Evolutionary conservation across 2,888 invertebrate species (phyloP).

Genomic region (Synanthedon vespiformis): DNA sequence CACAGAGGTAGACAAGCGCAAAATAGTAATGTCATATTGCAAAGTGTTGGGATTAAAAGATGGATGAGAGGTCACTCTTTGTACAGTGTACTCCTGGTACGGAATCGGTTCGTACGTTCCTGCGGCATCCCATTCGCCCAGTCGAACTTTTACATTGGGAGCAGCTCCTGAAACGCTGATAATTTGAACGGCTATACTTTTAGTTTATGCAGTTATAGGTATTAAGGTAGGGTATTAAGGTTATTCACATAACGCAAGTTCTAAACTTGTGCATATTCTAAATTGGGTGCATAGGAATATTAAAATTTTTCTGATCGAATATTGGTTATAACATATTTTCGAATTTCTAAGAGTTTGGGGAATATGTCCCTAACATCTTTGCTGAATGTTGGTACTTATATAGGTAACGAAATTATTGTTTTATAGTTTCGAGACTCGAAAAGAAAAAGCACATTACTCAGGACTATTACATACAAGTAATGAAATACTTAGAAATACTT

Average conservation of each 20-base stretch:
- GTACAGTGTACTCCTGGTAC: constrained; percentile 72
- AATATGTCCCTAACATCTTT: no score
- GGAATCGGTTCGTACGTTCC: constrained; percentile 74
- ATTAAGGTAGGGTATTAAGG: background rate
- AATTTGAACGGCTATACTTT: background rate
- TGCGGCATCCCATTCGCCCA: constrained; percentile 83
- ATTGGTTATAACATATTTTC: no score
- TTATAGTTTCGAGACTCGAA: no score
- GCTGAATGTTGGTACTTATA: no score
- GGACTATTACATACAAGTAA: no score
- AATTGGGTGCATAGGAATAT: background rate
- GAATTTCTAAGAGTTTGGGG: no score
- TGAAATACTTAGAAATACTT: no score
- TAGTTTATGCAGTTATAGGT: background rate
- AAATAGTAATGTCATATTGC: constrained; percentile 84
- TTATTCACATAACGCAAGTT: background rate
- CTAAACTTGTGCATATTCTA: no score
- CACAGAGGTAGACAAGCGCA: constrained; percentile 74
- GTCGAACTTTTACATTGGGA: constrained; percentile 73
- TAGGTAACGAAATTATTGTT: background rate
- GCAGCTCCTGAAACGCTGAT: constrained; percentile 53
- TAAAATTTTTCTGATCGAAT: background rate
- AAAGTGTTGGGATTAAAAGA: constrained; percentile 78
- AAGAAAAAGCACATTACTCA: background rate
- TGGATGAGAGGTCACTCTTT: constrained; percentile 72